Conservation (phyloP, 2,113 vertebrate species). For the Petrocephalus zakoni region DNA sequence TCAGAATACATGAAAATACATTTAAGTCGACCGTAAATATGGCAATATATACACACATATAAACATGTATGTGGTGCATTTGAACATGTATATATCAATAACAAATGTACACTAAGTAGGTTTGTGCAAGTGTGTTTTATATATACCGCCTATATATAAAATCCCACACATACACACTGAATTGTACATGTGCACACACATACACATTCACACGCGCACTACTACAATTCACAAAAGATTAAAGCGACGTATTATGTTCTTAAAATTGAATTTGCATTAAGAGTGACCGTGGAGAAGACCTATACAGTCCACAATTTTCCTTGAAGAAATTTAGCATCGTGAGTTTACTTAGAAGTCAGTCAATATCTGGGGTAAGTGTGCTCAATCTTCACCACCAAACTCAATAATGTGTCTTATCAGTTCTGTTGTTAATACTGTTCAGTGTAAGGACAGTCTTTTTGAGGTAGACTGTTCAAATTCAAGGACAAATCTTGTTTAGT, state of each 20-base stretch:
- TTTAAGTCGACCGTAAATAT: slow-evolving; percentile 63
- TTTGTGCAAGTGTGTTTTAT: slow-evolving; percentile 64
- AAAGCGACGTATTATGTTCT: slow-evolving; percentile 64
- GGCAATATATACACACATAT: slow-evolving; percentile 67
- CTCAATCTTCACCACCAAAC: slow-evolving; percentile 73
- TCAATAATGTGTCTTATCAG: slow-evolving; percentile 66
- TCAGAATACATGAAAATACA: slow-evolving; percentile 71
- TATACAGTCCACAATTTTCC: slow-evolving; percentile 73
- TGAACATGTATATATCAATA: slow-evolving; percentile 64
- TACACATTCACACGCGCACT: slow-evolving; percentile 58
- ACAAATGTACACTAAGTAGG: slow-evolving; percentile 61
- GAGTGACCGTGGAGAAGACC: slow-evolving; percentile 64
- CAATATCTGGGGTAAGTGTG: slow-evolving; percentile 67
- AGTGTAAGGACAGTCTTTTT: slow-evolving; percentile 89
- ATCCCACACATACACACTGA: slow-evolving; percentile 58
- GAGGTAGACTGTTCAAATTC: slow-evolving; percentile 92
- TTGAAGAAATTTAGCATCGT: slow-evolving; percentile 66
- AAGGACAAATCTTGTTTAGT: slow-evolving; percentile 62
- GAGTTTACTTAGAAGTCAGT: slow-evolving; percentile 73
- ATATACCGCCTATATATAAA: slow-evolving; percentile 61
- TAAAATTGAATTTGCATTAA: slow-evolving; percentile 49
- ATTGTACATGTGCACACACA: slow-evolving; percentile 53
- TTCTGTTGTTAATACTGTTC: slow-evolving; percentile 79
- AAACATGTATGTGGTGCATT: slow-evolving; percentile 64
- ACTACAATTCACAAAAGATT: slow-evolving; percentile 64